These are phyloP conservation scores for Sphaerophoria rueppellii DNA, from an alignment of 2,888 invertebrate genomes.

Conservation along the genomic window DNA sequence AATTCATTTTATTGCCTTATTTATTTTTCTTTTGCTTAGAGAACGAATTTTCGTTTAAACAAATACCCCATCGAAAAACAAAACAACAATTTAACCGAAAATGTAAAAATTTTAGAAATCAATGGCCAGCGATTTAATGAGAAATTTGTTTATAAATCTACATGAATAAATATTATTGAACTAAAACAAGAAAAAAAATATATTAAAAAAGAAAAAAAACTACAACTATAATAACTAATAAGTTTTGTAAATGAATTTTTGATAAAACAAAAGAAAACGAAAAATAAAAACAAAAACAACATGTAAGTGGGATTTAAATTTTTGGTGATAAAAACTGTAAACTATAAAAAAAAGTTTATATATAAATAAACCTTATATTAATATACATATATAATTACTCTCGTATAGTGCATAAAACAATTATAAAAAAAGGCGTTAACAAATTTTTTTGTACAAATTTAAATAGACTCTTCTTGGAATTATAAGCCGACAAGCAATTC, in stretches of 20 bases:
- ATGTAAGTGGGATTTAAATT: constrained; percentile 64
- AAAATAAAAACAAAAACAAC: constrained; percentile 12
- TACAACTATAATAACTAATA: constrained; percentile 51
- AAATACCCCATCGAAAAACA: constrained; percentile 68
- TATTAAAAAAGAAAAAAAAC: constrained; percentile 35
- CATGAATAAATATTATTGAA: constrained; percentile 14
- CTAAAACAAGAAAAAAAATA: constrained; percentile 13
- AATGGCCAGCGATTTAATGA: constrained; percentile 43
- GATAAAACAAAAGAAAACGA: constrained; percentile 44
- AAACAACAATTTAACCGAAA: constrained; percentile 43
- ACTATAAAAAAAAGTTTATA: constrained; percentile 40
- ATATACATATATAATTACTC: constrained; percentile 33
- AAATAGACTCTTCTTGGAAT: constrained; percentile 53
- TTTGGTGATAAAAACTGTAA: constrained; percentile 66
- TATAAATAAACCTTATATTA: constrained; percentile 15
- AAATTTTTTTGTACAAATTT: constrained; percentile 66
- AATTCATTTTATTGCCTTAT: background rate
- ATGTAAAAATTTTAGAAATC: constrained; percentile 12
- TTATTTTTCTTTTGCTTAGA: constrained; percentile 11
- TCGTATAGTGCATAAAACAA: constrained; percentile 45
- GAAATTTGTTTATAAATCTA: constrained; percentile 22
- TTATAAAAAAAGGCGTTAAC: constrained; percentile 21
- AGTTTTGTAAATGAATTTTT: constrained; percentile 73
- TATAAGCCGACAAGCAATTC: constrained; percentile 52
- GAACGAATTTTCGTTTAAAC: constrained; percentile 16